Evolutionary conservation across 2,113 vertebrate species (phyloP), one percentile per base, ranked within the genome.

Genomic region (Caretta caretta): DNA sequence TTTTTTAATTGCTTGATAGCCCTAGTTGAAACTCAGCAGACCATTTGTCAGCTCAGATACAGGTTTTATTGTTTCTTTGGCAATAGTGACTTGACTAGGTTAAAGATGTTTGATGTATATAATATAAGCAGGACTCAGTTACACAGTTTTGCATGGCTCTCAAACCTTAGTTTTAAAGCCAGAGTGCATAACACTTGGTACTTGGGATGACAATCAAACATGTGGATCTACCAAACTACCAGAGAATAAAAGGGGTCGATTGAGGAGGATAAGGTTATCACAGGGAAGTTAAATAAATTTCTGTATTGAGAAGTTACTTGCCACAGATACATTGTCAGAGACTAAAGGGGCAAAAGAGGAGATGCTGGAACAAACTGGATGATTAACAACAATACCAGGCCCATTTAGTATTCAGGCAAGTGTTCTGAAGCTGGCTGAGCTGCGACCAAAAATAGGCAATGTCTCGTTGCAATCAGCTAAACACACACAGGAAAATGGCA

Each of bases 121-220:
- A 80, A 90, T 93, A 51, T 2, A 90, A 51, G 48, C 78, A 0
- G 0, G 85, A 29, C 65, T 53, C 53, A 93, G 54, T 84, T 25
- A 86, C 2, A 0, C 31, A 80, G 90, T 88, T 76, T 24, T 42
- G 31, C 10, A 82, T 35, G 1, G 5, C 65, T 93, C 83, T 54
- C 53, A 92, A 91, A 53, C 35, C 51, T 83, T 76, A 90, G 29
- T 87, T 25, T 78, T 90, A 87, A 94, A 88, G 22, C 49, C 92
- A 91, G 51, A 83, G 25, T 83, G 31, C 6, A 17, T 90, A 62
- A 62, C 48, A 88, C 42, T 80, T 78, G 76, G 57, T 59, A 5
- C 57, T 59, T 59, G 57, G 62, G 93, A 93, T 49, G 1, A 76
- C 35, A 51, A 82, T 56, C 8, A 22, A 92, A 94, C 92, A 94